phyloP scores from a whole-genome alignment of 2,113 vertebrate species.

The Ginglymostoma cirratum region DNA sequence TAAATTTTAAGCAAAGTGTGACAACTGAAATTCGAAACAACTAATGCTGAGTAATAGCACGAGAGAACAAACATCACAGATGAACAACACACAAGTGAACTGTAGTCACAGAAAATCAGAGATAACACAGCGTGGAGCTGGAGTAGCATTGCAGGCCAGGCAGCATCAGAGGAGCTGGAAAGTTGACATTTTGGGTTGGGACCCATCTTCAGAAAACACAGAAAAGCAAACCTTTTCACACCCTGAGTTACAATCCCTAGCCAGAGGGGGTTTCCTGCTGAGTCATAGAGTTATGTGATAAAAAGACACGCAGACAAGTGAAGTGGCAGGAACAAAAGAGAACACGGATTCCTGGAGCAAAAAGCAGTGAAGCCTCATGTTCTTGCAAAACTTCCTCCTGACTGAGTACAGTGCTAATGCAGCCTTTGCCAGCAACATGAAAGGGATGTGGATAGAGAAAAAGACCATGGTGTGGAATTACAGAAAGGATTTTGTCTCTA shows the following conservation, averaged over 20 bases:
- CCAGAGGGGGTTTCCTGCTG: neutral
- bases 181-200: too few relatives aligned
- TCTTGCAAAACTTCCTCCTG: neutral
- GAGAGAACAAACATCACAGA: neutral
- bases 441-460: neutral
- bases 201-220: neutral
- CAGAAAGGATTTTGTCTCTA: neutral
- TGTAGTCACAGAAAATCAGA: neutral
- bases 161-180: too few relatives aligned
- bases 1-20: too few relatives aligned
- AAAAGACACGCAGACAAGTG: neutral
- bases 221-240: neutral
- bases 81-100: neutral
- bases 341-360: neutral
- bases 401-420: neutral
- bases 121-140: too few relatives aligned
- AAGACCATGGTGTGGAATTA: neutral
- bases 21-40: neutral
- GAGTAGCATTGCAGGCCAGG: too few relatives aligned
- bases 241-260: neutral
- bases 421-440: neutral
- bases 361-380: neutral
- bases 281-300: neutral
- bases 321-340: neutral
- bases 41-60: neutral